These are phyloP conservation scores for Drosophila picticornis DNA, from an alignment of 2,888 invertebrate genomes.

Conservation along the genomic window DNA sequence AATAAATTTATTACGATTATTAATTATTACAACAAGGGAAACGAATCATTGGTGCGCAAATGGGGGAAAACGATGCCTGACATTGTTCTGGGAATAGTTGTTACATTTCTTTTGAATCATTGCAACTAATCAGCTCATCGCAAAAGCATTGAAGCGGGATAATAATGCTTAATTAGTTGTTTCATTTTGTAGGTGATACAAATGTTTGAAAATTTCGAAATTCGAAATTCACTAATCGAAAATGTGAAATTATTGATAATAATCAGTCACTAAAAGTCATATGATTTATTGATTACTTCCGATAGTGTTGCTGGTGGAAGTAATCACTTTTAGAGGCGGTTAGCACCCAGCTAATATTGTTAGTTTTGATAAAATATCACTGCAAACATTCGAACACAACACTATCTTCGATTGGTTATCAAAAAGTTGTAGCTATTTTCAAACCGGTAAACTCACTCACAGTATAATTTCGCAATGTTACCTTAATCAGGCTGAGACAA, in stretches of 20 bases:
- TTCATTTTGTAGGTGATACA: background rate
- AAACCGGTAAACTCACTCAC: background rate
- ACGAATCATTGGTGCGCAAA: background rate
- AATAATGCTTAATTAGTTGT: background rate
- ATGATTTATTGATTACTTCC: background rate
- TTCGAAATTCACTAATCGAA: background rate
- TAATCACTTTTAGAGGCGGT: background rate
- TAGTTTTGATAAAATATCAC: background rate
- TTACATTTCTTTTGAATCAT: background rate
- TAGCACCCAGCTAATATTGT: background rate
- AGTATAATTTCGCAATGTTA: conserved; percentile 42
- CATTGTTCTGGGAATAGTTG: background rate
- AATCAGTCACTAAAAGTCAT: background rate
- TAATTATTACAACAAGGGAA: background rate
- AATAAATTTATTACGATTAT: background rate
- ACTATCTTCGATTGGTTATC: background rate
- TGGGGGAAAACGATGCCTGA: background rate
- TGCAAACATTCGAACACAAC: background rate
- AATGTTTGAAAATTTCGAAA: too few species aligned
- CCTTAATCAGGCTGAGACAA: conserved; percentile 32
- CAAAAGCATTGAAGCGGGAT: rapidly evolving
- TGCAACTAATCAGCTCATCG: background rate
- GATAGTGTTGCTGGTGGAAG: too few species aligned
- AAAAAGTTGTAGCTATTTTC: background rate
- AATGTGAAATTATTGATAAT: background rate